These are phyloP conservation scores for Calosoma granatense DNA, from an alignment of 1,140 invertebrate genomes.

Conservation along the genomic window DNA sequence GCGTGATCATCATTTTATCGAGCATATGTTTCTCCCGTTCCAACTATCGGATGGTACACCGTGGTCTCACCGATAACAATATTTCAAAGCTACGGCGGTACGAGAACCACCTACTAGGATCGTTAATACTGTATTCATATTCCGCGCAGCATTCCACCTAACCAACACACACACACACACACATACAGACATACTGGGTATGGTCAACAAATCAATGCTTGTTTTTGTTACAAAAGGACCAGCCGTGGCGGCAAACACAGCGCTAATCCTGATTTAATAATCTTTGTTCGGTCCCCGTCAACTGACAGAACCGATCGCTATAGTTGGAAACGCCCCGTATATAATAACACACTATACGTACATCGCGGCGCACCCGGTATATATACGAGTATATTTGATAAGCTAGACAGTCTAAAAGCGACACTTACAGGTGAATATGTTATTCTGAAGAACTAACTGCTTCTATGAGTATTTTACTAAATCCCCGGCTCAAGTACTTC, in stretches of 20 bases:
- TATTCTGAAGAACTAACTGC: too few relatives aligned
- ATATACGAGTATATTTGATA: too few relatives aligned
- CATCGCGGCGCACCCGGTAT: too few relatives aligned
- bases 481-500: too few relatives aligned
- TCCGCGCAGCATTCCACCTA: neutral
- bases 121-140: slow-evolving; percentile 7
- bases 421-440: too few relatives aligned
- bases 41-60: too few relatives aligned
- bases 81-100: neutral
- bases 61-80: neutral
- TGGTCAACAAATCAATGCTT: slow-evolving; percentile 27
- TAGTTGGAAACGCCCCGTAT: too few relatives aligned
- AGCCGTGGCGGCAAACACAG: slow-evolving; percentile 14
- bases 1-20: too few relatives aligned
- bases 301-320: slow-evolving; percentile 9
- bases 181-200: neutral
- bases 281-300: slow-evolving; percentile 23
- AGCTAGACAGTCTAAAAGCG: too few relatives aligned
- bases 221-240: slow-evolving; percentile 24
- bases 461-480: too few relatives aligned
- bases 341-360: too few relatives aligned
- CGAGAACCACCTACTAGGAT: neutral
- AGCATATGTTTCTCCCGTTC: too few relatives aligned
- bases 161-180: neutral
- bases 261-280: slow-evolving; percentile 32